Conservation (phyloP, 1,140 invertebrate species). For the Brachionus plicatilis region DNA sequence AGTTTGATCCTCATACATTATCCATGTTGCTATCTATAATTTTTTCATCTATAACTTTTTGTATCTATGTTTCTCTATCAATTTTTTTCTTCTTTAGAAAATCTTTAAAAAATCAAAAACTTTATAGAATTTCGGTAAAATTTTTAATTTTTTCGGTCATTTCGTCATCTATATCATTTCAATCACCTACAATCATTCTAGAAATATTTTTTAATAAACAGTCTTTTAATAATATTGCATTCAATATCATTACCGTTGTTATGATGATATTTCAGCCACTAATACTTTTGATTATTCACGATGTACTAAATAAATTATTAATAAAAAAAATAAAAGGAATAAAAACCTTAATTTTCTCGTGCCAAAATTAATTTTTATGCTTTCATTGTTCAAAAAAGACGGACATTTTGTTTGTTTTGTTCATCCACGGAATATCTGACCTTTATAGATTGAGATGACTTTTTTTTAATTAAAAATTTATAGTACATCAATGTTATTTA, state of each 20-base stretch:
- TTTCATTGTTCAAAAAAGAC: background rate
- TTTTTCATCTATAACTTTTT: background rate
- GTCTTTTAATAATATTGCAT: background rate
- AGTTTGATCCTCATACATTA: background rate
- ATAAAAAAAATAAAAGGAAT: background rate
- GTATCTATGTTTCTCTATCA: background rate
- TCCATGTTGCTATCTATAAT: background rate
- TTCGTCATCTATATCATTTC: background rate
- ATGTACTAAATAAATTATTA: background rate
- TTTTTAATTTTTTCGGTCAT: background rate
- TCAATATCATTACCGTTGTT: background rate
- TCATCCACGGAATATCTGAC: no score
- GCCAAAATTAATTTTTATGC: background rate
- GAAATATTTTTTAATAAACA: background rate
- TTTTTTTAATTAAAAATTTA: no score
- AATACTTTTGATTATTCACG: background rate
- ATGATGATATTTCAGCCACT: background rate
- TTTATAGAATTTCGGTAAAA: background rate
- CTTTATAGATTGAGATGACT: no score
- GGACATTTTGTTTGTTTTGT: background rate
- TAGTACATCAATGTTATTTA: no score
- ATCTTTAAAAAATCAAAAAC: background rate
- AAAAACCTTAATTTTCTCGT: background rate
- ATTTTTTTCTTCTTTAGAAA: background rate
- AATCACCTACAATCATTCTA: background rate